Evolutionary conservation across 2,888 invertebrate species (phyloP), one percentile per base, ranked within the genome.

Genomic region (Tipula vernalis): DNA sequence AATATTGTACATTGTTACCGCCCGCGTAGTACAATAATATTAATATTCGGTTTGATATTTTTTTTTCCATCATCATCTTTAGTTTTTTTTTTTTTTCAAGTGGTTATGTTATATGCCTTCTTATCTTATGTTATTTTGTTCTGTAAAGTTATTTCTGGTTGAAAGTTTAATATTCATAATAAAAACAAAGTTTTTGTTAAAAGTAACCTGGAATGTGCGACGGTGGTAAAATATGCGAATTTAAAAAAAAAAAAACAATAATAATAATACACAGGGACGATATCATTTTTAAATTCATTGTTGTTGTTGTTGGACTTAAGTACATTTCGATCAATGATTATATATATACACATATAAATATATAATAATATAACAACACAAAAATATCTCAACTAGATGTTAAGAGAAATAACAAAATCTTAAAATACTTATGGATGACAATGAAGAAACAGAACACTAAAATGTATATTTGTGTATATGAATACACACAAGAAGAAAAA

Each of bases 21-120:
- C 85, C 85, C 85, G 85, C 85, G 85, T 85, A 85, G 85, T 42
- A 85, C 85, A 85, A 85, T 42, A 85, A 85, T 85, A 85, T 85
- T 42, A 85, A 85, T 85, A 85, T 85, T 85, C 85, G 36, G 84
- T 84, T 84, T 84, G 36, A 39, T 41, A 39, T 84, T 84, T 84
- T 84, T 39, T 83, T 84, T 84, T 84, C 84, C 84, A 84, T 84
- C 84, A 84, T 84, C 84, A 84, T 84, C 84, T 84, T 84, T n/a
- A 84, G 10, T 15, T 41, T 84, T 84, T 28, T 28, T 83, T 28
- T 83, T 84, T 84, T 39, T 39, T 84, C 84, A 84, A 84, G 84
- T 84, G 84, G 84, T 39, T 84, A 84, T 84, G 84, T 84, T 84
- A 84, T 84, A 84, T 84, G 84, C 41, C 84, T 84, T 84, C 84